Evolutionary conservation across 1,140 invertebrate genomes (phyloP), one percentile per base, ranked within the genome.

Genomic region (Ladona fulva): DNA sequence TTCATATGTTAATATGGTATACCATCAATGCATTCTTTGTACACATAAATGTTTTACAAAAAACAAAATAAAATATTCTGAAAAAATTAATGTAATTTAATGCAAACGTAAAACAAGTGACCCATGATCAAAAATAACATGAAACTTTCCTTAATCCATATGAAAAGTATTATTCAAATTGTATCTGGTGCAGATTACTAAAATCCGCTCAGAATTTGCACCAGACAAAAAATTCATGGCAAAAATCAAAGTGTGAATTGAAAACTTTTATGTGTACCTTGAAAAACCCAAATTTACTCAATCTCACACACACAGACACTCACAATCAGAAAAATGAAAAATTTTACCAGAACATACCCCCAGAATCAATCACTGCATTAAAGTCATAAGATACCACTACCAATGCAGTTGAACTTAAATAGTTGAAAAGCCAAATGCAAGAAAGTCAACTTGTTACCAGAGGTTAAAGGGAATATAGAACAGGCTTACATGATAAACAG

Each of bases 281-380:
- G 14, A 66, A 19, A 66, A 66, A 66, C 14, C 52, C 14, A 3
- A 66, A 16, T 19, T 3, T 19, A 16, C 5, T 19, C 52, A 19
- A 22, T 19, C 52, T 19, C 52, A 66, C 52, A 19, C 52, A 66
- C 52, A 66, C 52, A 66, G 52, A 22, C 52, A 66, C 52, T 19
- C 52, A 66, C 52, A 66, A 66, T 3, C 52, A 66, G 52, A 66
- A 16, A 66, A 66, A 19, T 22, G n/a, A 66, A 66, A 66, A 66
- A 22, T 19, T 19, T 66, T 66, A 66, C 52, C 52, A 66, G 52
- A 66, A 19, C n/a, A 22, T 66, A 66, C 14, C 52, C 52, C 52
- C 52, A 66, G 52, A 66, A 66, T 66, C 52, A 66, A 66, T 66
- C 52, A 66, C 52, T 66, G 52, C 52, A 66, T 66, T 66, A 19